These are phyloP conservation scores for Xylota segnis DNA, from an alignment of 2,888 invertebrate species.

Conservation along the genomic window DNA sequence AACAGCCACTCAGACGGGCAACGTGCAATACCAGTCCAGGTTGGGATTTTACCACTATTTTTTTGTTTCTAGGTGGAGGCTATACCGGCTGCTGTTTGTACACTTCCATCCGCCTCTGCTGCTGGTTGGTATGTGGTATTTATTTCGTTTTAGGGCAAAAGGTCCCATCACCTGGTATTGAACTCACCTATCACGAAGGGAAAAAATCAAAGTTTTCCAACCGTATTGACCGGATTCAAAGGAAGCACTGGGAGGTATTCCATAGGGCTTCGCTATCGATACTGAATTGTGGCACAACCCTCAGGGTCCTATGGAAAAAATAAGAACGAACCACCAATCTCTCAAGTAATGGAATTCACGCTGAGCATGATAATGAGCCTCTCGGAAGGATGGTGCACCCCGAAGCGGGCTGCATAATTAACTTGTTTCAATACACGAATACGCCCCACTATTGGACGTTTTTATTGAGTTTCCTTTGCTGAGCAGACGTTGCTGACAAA, in stretches of 20 bases:
- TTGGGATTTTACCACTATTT: background rate
- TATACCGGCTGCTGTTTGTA: background rate
- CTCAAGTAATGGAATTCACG: slow-evolving; percentile 65
- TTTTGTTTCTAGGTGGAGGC: background rate
- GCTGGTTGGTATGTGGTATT: slow-evolving; percentile 26
- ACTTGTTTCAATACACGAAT: slow-evolving; percentile 54
- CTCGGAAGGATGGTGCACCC: slow-evolving; percentile 43
- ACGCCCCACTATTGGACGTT: slow-evolving; percentile 10
- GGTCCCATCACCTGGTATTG: too few species aligned
- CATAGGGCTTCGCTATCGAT: slow-evolving; percentile 2
- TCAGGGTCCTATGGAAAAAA: background rate
- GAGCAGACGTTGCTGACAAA: slow-evolving; percentile 37
- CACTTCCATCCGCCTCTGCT: background rate
- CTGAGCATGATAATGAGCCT: slow-evolving; percentile 63
- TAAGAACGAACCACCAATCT: slow-evolving; percentile 10
- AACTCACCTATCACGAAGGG: background rate
- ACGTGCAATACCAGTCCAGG: slow-evolving; percentile 16
- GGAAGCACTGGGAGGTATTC: slow-evolving; percentile 8
- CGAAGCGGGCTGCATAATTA: slow-evolving; percentile 57
- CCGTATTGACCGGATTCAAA: slow-evolving; percentile 37
- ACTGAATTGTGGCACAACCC: background rate
- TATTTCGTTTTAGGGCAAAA: slow-evolving; percentile 28
- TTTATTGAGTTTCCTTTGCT: slow-evolving; percentile 15
- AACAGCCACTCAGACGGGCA: slow-evolving; percentile 19
- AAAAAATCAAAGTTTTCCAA: slow-evolving; percentile 57